phyloP scores from a whole-genome alignment of 2,113 vertebrate genomes.

The Calcarius ornatus region DNA sequence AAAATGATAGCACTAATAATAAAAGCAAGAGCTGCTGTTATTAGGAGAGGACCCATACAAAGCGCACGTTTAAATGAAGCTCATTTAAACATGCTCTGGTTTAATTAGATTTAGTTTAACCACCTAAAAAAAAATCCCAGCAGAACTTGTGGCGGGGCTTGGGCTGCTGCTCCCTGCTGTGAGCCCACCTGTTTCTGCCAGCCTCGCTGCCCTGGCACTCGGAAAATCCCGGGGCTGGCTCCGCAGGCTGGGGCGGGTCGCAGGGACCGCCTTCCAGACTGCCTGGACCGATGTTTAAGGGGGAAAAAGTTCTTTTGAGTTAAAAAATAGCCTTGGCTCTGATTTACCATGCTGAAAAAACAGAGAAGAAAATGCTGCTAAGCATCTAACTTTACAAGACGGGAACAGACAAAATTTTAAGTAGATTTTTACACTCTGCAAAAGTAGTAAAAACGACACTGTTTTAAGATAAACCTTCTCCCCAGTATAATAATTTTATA shows the following conservation, averaged over 20 bases:
- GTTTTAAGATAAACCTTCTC: background rate
- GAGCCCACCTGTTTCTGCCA: conserved; percentile 69
- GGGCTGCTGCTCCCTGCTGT: conserved; percentile 28
- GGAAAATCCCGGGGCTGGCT: background rate
- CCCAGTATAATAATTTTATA: background rate
- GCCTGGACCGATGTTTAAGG: fast-evolving
- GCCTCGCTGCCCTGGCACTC: background rate
- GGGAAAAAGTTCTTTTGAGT: background rate
- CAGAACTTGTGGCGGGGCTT: conserved; percentile 35
- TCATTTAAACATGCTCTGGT: conserved; percentile 52
- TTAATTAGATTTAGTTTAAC: conserved; percentile 69
- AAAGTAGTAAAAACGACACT: background rate
- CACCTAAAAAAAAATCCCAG: conserved; percentile 55
- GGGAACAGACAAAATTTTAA: background rate
- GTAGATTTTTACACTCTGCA: background rate
- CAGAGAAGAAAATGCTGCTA: background rate
- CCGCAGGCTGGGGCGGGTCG: background rate
- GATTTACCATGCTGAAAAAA: background rate
- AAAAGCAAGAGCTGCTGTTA: background rate
- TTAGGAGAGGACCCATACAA: background rate
- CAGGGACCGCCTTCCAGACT: background rate
- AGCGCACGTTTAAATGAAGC: conserved; percentile 36
- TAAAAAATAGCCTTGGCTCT: background rate
- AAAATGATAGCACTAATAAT: background rate
- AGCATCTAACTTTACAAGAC: background rate